Evolutionary conservation across 1,140 invertebrate species (phyloP), one percentile per base, ranked within the genome.

Genomic region (Phortica variegata): DNA sequence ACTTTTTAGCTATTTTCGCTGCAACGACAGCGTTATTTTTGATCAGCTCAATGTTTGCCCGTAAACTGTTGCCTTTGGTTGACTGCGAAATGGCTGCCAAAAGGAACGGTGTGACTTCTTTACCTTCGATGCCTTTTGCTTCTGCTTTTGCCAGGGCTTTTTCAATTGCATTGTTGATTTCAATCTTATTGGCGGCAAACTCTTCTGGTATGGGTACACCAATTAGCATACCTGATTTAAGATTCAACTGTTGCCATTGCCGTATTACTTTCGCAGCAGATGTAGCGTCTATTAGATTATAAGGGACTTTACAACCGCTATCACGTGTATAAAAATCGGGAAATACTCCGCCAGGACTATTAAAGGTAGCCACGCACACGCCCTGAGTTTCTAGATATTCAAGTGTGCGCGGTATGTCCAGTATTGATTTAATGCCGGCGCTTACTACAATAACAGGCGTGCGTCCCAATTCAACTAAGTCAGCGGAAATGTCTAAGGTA

Each of bases 371-470:
- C 0, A 98, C 93, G 63, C 89, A 90, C 1, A 98, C 93, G 7
- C 95, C 94, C 77, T 94, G 85, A 1, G 94, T 97, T 82, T 98
- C 95, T 89, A 99, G 78, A 73, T 88, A 97, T 76, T 99, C 97
- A 20, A 99, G 79, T 1, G 96, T 98, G 63, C 88, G 87, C 1
- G 84, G 85, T 63, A 99, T 95, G 74, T 99, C 97, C 20, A 99
- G 79, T 61, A 99, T 98, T 26, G 95, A 96, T 80, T 99, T 99
- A 29, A 97, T 85, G 12, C 97, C 97, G 61, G 94, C 91, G 53
- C 91, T 97, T 2, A 99, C 86, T 9, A 98, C 94, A 46, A 90
- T 84, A 1, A 97, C 85, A 6, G 88, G 86, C 49, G 87, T 95
- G 40, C 86, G 80, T 5, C 93, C 88, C 17, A 99, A 80, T 77